Evolutionary conservation across 2,888 invertebrate species (phyloP).

Genomic region (Mesorhabditis sp.): DNA sequence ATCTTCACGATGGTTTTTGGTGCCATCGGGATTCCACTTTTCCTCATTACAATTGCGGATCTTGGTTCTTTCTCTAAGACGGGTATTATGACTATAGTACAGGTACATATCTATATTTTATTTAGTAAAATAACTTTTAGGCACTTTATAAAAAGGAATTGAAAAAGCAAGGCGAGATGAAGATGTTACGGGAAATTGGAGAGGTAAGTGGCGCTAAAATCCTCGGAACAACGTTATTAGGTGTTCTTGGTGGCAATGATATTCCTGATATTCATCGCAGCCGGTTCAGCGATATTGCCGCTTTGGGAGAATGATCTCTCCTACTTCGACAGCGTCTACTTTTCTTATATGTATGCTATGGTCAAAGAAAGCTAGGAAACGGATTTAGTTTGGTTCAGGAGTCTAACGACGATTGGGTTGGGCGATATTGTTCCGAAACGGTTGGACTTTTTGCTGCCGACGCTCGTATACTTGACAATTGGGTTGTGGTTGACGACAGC

Average conservation of each 20-base stretch:
- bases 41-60: constrained; percentile 54
- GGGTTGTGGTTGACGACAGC: constrained; percentile 55
- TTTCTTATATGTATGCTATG: constrained; percentile 47
- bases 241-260: constrained; percentile 47
- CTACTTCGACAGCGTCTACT: constrained; percentile 55
- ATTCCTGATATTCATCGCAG: constrained; percentile 48
- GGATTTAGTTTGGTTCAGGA: constrained; percentile 23
- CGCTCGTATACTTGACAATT: constrained; percentile 51
- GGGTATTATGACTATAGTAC: constrained; percentile 15
- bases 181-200: constrained; percentile 45
- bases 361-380: background rate
- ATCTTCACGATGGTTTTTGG: constrained; percentile 54
- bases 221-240: constrained; percentile 18
- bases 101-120: constrained; percentile 12
- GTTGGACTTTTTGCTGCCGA: constrained; percentile 53
- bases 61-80: constrained; percentile 43
- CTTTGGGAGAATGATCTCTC: constrained; percentile 52
- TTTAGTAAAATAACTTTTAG: constrained; percentile 46
- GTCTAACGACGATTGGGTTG: constrained; percentile 51
- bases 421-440: constrained; percentile 53
- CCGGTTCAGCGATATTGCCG: constrained; percentile 51
- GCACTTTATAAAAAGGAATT: constrained; percentile 45
- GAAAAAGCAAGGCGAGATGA: constrained; percentile 51
- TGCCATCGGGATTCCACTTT: constrained; percentile 53
- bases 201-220: constrained; percentile 33